A percentile compares a stretch with the other conserved stretches of the same genome.
phyloP scores from a whole-genome alignment of 2,113 vertebrate species.

The Xenopus tropicalis region DNA sequence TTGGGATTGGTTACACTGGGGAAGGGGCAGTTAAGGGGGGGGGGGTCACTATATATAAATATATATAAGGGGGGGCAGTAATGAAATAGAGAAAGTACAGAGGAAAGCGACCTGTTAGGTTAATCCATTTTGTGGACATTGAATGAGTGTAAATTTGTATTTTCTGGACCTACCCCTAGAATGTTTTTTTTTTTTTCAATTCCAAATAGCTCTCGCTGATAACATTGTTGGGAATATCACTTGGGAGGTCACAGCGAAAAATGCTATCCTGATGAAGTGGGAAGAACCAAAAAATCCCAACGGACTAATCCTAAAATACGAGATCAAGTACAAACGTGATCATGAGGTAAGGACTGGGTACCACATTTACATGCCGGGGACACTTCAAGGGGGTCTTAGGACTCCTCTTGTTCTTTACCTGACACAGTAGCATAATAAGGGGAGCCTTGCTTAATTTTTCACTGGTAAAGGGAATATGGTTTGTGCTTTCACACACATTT shows the following conservation, averaged over 20 bases:
- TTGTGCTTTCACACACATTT: background rate
- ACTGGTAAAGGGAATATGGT: too few species aligned
- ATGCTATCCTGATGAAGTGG: conserved; percentile 67
- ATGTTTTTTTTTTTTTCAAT: background rate
- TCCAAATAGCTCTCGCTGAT: conserved; percentile 61
- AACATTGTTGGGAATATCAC: conserved; percentile 66
- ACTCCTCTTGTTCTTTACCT: background rate
- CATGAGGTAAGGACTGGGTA: conserved; percentile 59
- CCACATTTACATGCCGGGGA: background rate
- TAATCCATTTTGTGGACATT: too few species aligned
- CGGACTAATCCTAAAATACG: conserved; percentile 74
- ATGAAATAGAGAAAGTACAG: too few species aligned
- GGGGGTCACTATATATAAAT: too few species aligned
- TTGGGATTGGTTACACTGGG: too few species aligned
- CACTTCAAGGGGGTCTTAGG: too few species aligned
- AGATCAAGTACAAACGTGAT: conserved; percentile 70
- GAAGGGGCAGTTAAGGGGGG: too few species aligned
- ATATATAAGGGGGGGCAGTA: too few species aligned
- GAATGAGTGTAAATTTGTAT: too few species aligned
- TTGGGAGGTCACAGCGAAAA: conserved; percentile 60
- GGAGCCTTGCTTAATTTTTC: too few species aligned
- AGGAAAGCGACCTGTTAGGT: too few species aligned
- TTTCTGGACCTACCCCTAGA: too few species aligned
- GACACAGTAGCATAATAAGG: background rate
- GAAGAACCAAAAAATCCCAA: conserved; percentile 69